Base-by-base conservation (phyloP, 2,888 invertebrate species). In the Catonia carolina region DNA sequence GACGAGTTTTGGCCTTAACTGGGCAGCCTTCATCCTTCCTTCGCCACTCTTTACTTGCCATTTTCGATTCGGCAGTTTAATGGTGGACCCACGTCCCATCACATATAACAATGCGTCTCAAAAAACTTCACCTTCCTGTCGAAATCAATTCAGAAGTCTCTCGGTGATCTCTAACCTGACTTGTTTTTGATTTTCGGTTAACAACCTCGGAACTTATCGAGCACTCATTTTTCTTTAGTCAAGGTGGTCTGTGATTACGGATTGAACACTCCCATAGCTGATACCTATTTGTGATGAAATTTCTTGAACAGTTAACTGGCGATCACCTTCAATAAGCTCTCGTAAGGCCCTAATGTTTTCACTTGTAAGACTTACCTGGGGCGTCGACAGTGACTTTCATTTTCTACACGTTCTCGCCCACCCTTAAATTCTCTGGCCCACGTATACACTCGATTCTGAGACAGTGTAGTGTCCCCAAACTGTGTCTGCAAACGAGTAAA, bases 371-470 rank as follows among this genome's bases (percentile, higher is more conserved):
- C 27, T 27, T 4, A 8, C 8, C 27, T 27, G 27, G 27, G 31
- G 14, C 31, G 27, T 23, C 33, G 15, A 23, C 27, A 23, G 2
- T 49, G 31, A 17, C 27, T 49, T 49, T 49, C 49, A 2, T 49
- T 45, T 17, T 49, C 31, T 1, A 49, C 49, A 23, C 10, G 5
- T 49, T 22, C 33, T 22, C 27, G 31, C 1, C 27, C 42, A 23
- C 27, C 50, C 50, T 50, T 35, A 50, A 55, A 55, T 55, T 52
- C 18, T 55, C 37, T 37, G 22, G 49, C 50, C 55, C 50, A 55
- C 1, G 20, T 14, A 36, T 36, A 50, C 36, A 50, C 55, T 18
- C 23, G 36, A 1, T 53, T 55, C 37, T 51, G 22, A 2, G 37
- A 36, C 55, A 55, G 37, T 10, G 22, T 55, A 48, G 17, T 20